phyloP scores from a whole-genome alignment of 2,113 vertebrate species.

The Cichladusa arquata region DNA sequence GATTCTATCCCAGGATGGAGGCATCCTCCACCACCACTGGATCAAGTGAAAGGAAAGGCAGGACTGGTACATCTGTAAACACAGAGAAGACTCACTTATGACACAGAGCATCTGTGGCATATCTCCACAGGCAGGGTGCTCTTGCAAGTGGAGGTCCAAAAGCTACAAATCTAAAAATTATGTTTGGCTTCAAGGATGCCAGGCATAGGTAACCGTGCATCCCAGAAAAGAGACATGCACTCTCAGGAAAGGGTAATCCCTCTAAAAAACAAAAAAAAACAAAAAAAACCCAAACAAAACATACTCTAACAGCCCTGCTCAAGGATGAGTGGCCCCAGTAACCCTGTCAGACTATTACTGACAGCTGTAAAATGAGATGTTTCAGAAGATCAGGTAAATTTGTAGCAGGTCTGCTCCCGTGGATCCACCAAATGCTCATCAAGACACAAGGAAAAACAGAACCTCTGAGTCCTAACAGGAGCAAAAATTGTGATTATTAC shows the following conservation, averaged over 20 bases:
- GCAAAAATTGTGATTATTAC: background rate
- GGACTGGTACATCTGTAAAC: background rate
- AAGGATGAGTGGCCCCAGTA: background rate
- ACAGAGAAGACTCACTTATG: background rate
- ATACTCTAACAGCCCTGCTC: background rate
- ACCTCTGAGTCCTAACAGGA: background rate
- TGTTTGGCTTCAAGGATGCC: background rate
- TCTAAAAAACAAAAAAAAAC: background rate
- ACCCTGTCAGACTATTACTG: background rate
- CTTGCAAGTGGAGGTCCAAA: background rate
- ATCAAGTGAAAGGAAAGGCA: background rate
- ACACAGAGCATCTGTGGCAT: background rate
- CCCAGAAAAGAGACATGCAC: background rate
- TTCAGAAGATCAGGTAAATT: background rate
- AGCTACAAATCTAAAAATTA: background rate
- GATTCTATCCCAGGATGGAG: background rate
- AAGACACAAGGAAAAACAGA: background rate
- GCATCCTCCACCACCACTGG: background rate
- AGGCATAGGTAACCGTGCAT: background rate
- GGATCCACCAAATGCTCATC: background rate
- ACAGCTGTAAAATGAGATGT: background rate
- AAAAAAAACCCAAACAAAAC: accelerated
- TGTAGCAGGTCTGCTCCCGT: background rate
- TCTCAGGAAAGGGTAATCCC: background rate
- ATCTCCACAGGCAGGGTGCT: background rate